Conservation (phyloP, 2,797 vertebrate genomes). For the Pampus argenteus region DNA sequence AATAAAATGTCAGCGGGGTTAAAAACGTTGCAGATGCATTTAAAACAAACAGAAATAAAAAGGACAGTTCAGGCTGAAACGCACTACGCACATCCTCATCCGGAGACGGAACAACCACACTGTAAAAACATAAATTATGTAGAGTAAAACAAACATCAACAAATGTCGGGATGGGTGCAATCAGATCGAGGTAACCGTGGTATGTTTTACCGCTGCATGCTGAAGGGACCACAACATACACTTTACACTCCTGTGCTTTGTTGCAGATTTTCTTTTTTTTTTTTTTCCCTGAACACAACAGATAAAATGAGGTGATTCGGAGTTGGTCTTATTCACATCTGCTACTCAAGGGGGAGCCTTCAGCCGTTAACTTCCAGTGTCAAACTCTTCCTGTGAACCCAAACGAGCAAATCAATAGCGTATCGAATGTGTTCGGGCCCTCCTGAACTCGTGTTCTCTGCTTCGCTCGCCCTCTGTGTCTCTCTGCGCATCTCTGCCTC, state of each 20-base stretch:
- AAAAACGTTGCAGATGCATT: constrained; percentile 44
- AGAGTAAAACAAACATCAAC: constrained; percentile 32
- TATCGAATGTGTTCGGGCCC: constrained; percentile 79
- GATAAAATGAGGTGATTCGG: constrained; percentile 46
- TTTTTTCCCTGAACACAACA: not conserved
- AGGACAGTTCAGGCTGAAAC: constrained; percentile 28
- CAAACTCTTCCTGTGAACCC: constrained; percentile 74
- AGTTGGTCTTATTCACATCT: constrained; percentile 66
- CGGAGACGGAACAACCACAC: constrained; percentile 6
- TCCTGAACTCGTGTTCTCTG: constrained; percentile 71
- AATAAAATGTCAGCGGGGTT: constrained; percentile 44
- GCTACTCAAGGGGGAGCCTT: constrained; percentile 71
- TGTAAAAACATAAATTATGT: constrained; percentile 36
- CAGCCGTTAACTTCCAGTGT: constrained; percentile 70
- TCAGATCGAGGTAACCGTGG: not conserved
- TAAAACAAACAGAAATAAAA: constrained; percentile 40
- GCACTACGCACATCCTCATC: constrained; percentile 6
- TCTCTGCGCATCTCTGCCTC: constrained; percentile 24
- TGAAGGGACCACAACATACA: not conserved
- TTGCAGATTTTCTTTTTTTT: not conserved
- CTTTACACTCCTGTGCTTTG: not conserved
- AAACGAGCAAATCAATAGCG: constrained; percentile 81
- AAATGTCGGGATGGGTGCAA: constrained; percentile 2
- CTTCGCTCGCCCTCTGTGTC: constrained; percentile 35
- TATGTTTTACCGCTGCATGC: not conserved